Evolutionary conservation across 2,113 vertebrate species (phyloP).

Genomic region (Calyptomena viridis): DNA sequence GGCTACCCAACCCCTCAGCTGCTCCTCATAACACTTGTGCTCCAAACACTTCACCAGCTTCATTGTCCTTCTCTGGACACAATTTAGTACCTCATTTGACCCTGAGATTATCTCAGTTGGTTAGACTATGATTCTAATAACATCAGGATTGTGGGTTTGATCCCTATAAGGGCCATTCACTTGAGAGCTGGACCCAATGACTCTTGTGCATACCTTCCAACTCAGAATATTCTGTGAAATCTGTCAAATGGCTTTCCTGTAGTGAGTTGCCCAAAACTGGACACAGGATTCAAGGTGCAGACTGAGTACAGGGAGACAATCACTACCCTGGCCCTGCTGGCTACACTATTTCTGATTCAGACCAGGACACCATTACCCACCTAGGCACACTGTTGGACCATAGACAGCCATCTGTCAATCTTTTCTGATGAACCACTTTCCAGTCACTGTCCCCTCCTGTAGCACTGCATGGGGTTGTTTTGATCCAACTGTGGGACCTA

Average conservation of each 20-base stretch:
- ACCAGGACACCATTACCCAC: background rate
- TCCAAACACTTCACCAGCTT: background rate
- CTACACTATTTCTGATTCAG: background rate
- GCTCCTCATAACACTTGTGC: background rate
- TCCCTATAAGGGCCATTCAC: background rate
- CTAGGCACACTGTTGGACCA: background rate
- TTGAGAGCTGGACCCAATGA: background rate
- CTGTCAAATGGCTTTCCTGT: background rate
- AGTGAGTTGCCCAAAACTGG: background rate
- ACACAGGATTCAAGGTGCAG: background rate
- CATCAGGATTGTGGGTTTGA: background rate
- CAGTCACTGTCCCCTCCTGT: background rate
- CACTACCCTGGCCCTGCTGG: background rate
- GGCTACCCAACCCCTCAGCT: background rate
- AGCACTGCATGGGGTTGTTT: background rate
- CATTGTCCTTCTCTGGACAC: background rate
- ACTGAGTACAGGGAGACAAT: too few species aligned
- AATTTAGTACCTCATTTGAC: background rate
- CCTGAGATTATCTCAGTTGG: background rate
- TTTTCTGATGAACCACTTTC: background rate
- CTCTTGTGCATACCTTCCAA: background rate
- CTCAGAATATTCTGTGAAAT: background rate
- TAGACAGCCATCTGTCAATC: background rate
- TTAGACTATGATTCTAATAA: background rate
- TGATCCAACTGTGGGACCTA: rapidly evolving